Evolutionary conservation across 2,797 vertebrate genomes (phyloP).

Genomic region (Melanotaenia boesemani): DNA sequence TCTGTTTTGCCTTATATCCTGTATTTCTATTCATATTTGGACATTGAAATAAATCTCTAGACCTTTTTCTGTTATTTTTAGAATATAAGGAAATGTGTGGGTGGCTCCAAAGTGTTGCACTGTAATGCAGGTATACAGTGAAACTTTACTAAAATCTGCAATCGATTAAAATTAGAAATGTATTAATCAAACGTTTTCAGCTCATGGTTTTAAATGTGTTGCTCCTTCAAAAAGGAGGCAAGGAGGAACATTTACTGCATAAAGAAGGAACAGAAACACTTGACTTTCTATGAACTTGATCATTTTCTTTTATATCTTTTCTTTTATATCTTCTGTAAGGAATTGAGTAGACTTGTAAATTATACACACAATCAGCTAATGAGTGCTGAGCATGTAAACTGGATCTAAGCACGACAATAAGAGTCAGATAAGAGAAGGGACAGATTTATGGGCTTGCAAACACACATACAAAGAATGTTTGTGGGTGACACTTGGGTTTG

Average conservation of each 20-base stretch:
- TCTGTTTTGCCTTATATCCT: not conserved
- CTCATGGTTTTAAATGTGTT: not conserved
- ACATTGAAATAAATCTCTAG: not conserved
- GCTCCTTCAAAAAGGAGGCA: not conserved
- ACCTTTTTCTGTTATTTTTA: not conserved
- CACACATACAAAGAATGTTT: conserved; percentile 37
- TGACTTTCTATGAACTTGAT: conserved; percentile 15
- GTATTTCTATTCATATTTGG: not conserved
- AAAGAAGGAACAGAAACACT: conserved; percentile 22
- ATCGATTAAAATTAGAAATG: not conserved
- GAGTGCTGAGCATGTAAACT: conserved; percentile 68
- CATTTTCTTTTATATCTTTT: conserved; percentile 25
- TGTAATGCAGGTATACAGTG: not conserved
- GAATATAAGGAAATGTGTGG: not conserved
- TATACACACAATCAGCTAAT: conserved; percentile 78
- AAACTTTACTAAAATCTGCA: conserved; percentile 16
- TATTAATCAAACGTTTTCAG: not conserved
- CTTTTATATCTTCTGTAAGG: conserved; percentile 42
- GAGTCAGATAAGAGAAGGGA: conserved; percentile 55
- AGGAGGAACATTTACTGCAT: not conserved
- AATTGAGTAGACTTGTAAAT: conserved; percentile 66
- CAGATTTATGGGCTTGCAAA: conserved; percentile 67
- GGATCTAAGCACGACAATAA: conserved; percentile 72
- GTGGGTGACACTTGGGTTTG: not conserved
- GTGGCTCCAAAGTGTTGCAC: not conserved